These are phyloP conservation scores for Drosophila auraria DNA, from an alignment of 1,140 invertebrate species.

Conservation along the genomic window DNA sequence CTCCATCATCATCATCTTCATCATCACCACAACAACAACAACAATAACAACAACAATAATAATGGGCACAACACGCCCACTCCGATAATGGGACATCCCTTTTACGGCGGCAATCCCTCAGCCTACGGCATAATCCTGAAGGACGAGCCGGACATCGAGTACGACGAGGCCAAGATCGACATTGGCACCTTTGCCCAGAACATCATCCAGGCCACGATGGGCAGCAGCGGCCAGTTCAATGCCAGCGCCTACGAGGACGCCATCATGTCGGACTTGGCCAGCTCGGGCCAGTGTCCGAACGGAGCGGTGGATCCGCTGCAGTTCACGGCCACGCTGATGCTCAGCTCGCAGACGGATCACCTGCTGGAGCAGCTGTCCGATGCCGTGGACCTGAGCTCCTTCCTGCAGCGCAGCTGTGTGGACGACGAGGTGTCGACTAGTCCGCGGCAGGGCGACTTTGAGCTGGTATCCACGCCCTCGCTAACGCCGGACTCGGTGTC, in stretches of 20 bases:
- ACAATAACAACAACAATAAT: conserved; percentile 7
- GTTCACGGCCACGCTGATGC: conserved; percentile 92
- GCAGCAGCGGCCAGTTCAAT: conserved; percentile 85
- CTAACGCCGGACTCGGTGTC: conserved; percentile 88
- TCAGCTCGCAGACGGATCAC: conserved; percentile 91
- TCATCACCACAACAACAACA: conserved; percentile 7
- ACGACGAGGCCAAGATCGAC: conserved; percentile 90
- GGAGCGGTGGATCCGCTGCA: conserved; percentile 90
- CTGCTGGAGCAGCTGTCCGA: conserved; percentile 90
- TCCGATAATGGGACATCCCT: conserved; percentile 87
- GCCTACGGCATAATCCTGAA: conserved; percentile 91
- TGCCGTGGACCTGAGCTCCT: conserved; percentile 89
- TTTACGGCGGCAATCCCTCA: conserved; percentile 90
- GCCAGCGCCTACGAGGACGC: conserved; percentile 90
- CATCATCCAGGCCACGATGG: conserved; percentile 84
- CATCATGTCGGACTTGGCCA: conserved; percentile 93
- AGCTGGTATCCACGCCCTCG: conserved; percentile 86
- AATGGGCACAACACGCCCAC: conserved; percentile 12
- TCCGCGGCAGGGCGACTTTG: conserved; percentile 85
- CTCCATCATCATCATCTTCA: conserved; percentile 69
- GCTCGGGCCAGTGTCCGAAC: conserved; percentile 77
- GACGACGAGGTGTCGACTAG: conserved; percentile 86
- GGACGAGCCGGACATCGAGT: conserved; percentile 91
- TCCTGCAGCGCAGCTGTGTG: conserved; percentile 89
- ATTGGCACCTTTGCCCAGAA: conserved; percentile 85